Evolutionary conservation across 1,140 invertebrate genomes (phyloP).

Genomic region (Drosophila funebris): DNA sequence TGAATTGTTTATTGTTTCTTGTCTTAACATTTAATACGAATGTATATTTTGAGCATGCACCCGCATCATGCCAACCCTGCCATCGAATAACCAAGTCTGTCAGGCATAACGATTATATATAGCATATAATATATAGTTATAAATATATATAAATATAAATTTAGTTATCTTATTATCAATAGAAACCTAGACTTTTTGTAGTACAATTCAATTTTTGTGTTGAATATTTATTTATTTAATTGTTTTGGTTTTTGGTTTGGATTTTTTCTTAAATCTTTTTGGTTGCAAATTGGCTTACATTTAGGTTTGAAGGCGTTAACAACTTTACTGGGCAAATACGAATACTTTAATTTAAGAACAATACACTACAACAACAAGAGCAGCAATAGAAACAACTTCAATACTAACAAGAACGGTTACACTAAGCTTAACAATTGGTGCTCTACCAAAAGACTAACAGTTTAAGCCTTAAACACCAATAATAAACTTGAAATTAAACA

Average conservation of each 20-base stretch:
- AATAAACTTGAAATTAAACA: constrained; percentile 15
- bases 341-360: constrained; percentile 16
- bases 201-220: not conserved
- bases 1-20: constrained; percentile 15
- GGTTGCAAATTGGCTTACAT: constrained; percentile 67
- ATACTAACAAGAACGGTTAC: constrained; percentile 22
- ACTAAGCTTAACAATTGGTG: constrained; percentile 33
- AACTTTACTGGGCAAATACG: constrained; percentile 8
- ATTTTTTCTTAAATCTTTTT: constrained; percentile 16
- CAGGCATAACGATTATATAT: not conserved
- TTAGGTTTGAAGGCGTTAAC: constrained; percentile 39
- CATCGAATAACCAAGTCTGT: constrained; percentile 6
- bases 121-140: not conserved
- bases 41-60: constrained; percentile 42
- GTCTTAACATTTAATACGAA: constrained; percentile 14
- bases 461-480: constrained; percentile 8
- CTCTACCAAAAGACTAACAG: constrained; percentile 5
- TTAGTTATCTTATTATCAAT: constrained; percentile 5
- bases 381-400: constrained; percentile 28
- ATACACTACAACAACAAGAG: constrained; percentile 18
- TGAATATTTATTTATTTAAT: not conserved
- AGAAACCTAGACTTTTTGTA: constrained; percentile 20
- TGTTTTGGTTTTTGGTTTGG: not conserved
- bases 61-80: constrained; percentile 18
- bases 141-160: too few relatives aligned